Conservation (phyloP, 2,113 vertebrate genomes). For the Neofelis nebulosa region DNA sequence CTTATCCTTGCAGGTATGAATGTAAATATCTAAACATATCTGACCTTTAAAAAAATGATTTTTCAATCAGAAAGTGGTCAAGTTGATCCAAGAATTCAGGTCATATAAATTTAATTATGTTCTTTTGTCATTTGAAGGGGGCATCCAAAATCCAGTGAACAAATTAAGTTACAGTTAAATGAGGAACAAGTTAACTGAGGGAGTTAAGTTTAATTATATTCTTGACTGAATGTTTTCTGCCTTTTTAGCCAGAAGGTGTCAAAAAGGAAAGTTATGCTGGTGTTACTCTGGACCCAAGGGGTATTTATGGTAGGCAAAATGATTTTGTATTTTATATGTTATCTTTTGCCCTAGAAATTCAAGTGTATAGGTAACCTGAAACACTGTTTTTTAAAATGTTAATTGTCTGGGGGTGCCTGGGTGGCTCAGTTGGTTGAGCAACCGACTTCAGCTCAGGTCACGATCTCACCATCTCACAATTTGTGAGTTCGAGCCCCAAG, state of each 20-base stretch:
- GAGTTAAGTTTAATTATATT: constrained; percentile 17
- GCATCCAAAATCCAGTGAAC: background rate
- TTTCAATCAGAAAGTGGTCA: background rate
- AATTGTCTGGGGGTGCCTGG: background rate
- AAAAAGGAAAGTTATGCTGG: constrained; percentile 85
- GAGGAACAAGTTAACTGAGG: background rate
- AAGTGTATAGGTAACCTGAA: constrained; percentile 14
- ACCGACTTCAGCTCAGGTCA: too few species aligned
- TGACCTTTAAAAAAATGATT: background rate
- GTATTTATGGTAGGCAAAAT: constrained; percentile 89
- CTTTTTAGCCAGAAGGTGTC: constrained; percentile 93
- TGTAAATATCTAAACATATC: background rate
- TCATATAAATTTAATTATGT: background rate
- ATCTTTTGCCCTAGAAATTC: constrained; percentile 23
- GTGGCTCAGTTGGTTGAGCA: too few species aligned
- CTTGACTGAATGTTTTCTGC: constrained; percentile 54
- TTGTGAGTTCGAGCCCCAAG: too few species aligned
- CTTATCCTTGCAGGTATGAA: background rate
- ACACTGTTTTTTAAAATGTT: constrained; percentile 1
- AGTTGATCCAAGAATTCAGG: background rate
- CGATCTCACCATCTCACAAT: too few species aligned
- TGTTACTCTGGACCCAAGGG: constrained; percentile 91
- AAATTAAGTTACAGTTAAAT: background rate
- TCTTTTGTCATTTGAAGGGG: background rate
- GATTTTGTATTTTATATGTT: constrained; percentile 9